Evolutionary conservation across 2,888 invertebrate genomes (phyloP).

Genomic region (Mantis religiosa): DNA sequence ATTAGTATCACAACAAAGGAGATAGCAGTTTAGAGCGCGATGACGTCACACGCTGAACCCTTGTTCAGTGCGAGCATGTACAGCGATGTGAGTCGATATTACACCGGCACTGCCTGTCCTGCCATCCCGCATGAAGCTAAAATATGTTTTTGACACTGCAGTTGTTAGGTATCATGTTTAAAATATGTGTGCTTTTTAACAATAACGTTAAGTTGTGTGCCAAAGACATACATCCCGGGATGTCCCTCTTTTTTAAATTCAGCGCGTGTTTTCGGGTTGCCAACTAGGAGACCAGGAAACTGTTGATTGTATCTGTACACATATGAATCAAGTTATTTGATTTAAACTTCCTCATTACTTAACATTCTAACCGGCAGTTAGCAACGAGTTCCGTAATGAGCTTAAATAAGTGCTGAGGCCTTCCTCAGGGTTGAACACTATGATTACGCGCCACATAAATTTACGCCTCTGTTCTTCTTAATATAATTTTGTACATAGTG

Average conservation of each 20-base stretch:
- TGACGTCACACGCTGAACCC: too few relatives aligned
- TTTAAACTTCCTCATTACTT: background rate
- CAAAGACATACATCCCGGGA: too few relatives aligned
- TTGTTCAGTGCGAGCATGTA: too few relatives aligned
- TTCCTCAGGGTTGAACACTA: background rate
- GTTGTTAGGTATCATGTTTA: too few relatives aligned
- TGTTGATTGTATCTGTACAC: background rate
- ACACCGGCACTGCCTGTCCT: too few relatives aligned
- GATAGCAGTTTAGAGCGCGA: too few relatives aligned
- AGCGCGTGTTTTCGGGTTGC: background rate
- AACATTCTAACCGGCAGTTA: background rate
- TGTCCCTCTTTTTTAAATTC: background rate
- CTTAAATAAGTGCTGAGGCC: background rate
- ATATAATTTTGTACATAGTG: background rate
- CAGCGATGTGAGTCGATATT: too few relatives aligned
- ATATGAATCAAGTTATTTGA: background rate
- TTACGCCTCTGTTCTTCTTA: background rate
- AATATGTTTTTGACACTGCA: too few relatives aligned
- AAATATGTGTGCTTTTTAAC: too few relatives aligned
- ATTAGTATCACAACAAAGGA: too few relatives aligned
- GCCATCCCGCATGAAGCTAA: too few relatives aligned
- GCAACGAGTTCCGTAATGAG: background rate
- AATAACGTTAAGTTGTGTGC: too few relatives aligned
- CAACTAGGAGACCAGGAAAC: background rate
- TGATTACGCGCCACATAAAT: background rate